Evolutionary conservation across 2,888 invertebrate genomes (phyloP).

Genomic region (Idaea aversata): DNA sequence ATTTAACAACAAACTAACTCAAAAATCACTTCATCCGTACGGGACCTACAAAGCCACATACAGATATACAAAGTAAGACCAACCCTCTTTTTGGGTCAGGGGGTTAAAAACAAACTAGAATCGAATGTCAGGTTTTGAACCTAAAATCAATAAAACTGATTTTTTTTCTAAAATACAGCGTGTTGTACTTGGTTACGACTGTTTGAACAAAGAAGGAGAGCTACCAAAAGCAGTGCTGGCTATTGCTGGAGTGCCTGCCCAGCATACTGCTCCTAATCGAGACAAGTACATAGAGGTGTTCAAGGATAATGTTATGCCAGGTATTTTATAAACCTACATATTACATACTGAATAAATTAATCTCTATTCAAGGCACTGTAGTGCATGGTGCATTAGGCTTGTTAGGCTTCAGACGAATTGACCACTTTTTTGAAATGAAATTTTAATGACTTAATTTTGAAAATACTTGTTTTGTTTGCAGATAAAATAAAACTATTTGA

Average conservation of each 20-base stretch:
- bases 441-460: background rate
- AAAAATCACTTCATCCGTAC: background rate
- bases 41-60: background rate
- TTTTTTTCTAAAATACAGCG: constrained; percentile 34
- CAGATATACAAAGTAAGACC: background rate
- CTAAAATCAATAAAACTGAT: background rate
- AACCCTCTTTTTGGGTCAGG: background rate
- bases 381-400: background rate
- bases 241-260: constrained; percentile 60
- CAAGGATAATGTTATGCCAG: constrained; percentile 49
- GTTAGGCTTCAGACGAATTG: background rate
- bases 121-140: no score
- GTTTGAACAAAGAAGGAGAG: constrained; percentile 42
- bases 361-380: background rate
- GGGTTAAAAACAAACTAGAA: no score
- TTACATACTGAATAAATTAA: background rate
- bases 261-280: constrained; percentile 61
- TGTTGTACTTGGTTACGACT: constrained; percentile 61
- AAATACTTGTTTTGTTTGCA: constrained; percentile 30
- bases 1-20: background rate
- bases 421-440: background rate
- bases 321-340: constrained; percentile 36
- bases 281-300: constrained; percentile 43
- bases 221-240: constrained; percentile 50
- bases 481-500: constrained; percentile 50